Evolutionary conservation across 2,113 vertebrate genomes (phyloP), one percentile per base, ranked within the genome.

Genomic region (Gobiocypris rarus): DNA sequence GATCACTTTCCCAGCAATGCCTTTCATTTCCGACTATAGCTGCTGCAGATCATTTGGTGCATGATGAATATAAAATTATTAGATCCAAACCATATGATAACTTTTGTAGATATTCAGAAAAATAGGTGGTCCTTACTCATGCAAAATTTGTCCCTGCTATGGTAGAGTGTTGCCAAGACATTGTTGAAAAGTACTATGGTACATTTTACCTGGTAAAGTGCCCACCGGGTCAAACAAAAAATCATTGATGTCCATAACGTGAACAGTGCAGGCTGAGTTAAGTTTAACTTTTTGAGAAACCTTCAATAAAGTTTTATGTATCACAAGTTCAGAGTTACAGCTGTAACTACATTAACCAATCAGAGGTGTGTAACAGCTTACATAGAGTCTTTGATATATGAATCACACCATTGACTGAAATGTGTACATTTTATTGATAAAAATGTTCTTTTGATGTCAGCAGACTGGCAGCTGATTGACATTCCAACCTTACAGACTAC

Each of bases 281-380:
- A 65, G 4, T 69, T 69, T 0, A 22, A 2, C 34, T 70, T 41
- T 10, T 10, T 70, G 19, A n/a, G 34, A 70, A 70, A 4, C 9
- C 19, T 70, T 22, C 19, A n/a, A 34, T 34, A 17, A n/a, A 70
- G 34, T 41, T 11, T 70, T 13, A 52, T 31, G 24, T 26, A 77
- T 77, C 54, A 77, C 54, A 76, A 76, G 75, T 54, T 54, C 28
- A 22, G 31, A 77, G 31, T 77, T 77, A 77, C 7, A 26, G 71
- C 24, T 43, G 34, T 77, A 77, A 59, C 31, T 59, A n/a, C 11
- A 43, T 77, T 24, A 77, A 59, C 75, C 54, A 77, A 24, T 59
- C 19, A 58, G 75, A 38, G 71, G 11, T n/a, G n/a, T 61, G 58
- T 22, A 38, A 22, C 19, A 22, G 1, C 31, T 65, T 65, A 9